Conservation (phyloP, 2,888 invertebrate species). For the Noctua pronuba region DNA sequence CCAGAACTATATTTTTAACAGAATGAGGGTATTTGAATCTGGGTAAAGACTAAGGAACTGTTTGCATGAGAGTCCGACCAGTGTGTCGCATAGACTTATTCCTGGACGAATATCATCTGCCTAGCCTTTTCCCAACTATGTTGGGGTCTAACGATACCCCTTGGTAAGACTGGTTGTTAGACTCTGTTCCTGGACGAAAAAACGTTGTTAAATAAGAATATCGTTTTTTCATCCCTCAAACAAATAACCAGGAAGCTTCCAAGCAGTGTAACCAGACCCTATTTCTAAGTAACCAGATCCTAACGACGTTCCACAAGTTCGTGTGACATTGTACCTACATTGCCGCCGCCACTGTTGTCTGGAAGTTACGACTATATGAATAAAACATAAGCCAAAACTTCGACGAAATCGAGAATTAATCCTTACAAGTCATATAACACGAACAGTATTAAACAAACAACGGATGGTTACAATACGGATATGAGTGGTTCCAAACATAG, state of each 20-base stretch:
- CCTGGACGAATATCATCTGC: no score
- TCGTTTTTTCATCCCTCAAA: not conserved
- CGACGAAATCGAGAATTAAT: conserved; percentile 72
- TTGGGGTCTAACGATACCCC: no score
- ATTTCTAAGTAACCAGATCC: conserved; percentile 17
- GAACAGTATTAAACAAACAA: conserved; percentile 30
- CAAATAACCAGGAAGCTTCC: not conserved
- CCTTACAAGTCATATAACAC: conserved; percentile 62
- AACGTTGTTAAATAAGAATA: not conserved
- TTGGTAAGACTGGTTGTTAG: no score
- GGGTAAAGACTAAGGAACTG: not conserved
- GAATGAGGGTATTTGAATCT: not conserved
- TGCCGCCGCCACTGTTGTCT: conserved; percentile 65
- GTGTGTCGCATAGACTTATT: not conserved
- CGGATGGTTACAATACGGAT: conserved; percentile 51
- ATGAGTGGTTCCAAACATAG: conserved; percentile 67
- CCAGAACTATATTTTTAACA: conserved; percentile 18
- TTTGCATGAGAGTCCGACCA: not conserved
- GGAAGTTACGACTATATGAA: conserved; percentile 68
- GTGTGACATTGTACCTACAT: conserved; percentile 63
- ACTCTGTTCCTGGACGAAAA: not conserved
- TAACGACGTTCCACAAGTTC: conserved; percentile 39
- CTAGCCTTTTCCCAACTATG: no score
- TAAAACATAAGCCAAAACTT: conserved; percentile 73
- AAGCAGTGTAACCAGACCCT: not conserved